Percentiles rank a stretch among this genome's conserved stretches.
phyloP scores from a whole-genome alignment of 2,797 vertebrate genomes.

The Sciurus vulgaris region DNA sequence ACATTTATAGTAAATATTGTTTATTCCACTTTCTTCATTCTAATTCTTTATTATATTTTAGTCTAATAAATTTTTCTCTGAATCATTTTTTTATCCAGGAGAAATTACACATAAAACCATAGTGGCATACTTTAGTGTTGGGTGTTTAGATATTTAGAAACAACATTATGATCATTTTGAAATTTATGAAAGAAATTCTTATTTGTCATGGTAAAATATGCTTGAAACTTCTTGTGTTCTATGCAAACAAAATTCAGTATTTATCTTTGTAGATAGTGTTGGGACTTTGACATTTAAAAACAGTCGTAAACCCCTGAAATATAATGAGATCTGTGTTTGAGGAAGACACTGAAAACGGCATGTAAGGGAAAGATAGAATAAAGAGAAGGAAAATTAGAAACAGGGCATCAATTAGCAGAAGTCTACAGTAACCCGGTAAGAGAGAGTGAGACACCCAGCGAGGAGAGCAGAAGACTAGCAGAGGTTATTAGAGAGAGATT shows the following conservation, averaged over 20 bases:
- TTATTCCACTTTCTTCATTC: not conserved
- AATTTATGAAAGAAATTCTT: not conserved
- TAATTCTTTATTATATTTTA: not conserved
- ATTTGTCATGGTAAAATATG: not conserved
- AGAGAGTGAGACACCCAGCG: not conserved
- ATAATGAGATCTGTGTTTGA: not conserved
- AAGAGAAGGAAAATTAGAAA: not conserved
- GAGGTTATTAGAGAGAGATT: not conserved
- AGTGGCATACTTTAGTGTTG: not conserved
- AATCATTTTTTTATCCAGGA: not conserved
- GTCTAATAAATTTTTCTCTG: not conserved
- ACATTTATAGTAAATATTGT: not conserved
- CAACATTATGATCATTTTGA: not conserved
- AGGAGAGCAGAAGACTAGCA: not conserved
- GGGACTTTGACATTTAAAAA: slow-evolving; percentile 28
- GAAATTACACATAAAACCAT: not conserved
- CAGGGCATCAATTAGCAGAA: not conserved
- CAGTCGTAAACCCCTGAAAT: not conserved
- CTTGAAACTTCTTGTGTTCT: slow-evolving; percentile 19
- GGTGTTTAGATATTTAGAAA: slow-evolving; percentile 6
- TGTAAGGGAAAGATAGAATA: not conserved
- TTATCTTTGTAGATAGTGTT: not conserved
- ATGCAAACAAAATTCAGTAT: not conserved
- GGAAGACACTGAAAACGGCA: slow-evolving; percentile 23
- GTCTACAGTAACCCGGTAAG: not conserved